Evolutionary conservation across 1,140 invertebrate genomes (phyloP), one percentile per base, ranked within the genome.

Genomic region (Meloidogyne floridensis): DNA sequence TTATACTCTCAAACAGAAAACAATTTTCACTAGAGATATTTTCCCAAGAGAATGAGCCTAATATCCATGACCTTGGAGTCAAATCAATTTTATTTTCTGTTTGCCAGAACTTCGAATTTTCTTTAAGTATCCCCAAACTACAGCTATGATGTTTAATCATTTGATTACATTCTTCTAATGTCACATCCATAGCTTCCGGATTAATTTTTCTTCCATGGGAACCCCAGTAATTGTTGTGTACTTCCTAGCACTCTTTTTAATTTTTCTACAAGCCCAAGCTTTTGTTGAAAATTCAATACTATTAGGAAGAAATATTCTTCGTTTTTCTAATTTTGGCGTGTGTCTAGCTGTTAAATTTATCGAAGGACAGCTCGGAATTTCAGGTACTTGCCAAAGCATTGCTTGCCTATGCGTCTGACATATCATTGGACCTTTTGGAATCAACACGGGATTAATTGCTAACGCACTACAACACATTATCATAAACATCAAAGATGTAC

Each of bases 261-360:
- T 73, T 4, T 13, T 73, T 6, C 72, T 11, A 73, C 72, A 73
- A 11, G 72, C 51, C 72, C 72, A 18, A 15, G 72, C 9, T n/a
- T n/a, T 73, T 4, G 72, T 73, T 15, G 72, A 73, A 15, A 73
- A 73, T n/a, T 73, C 72, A 2, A 73, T 73, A 2, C 10, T 73
- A 18, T 73, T 73, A 15, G 10, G 72, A 73, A 73, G 11, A n/a
- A 15, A 73, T 11, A 73, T 43, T 4, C 51, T 10, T n/a, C 72
- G 11, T 15, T n/a, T 11, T 18, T 73, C 42, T 4, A 18, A 4
- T 11, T 15, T 4, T 43, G 72, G 72, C 42, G 6, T 6, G n/a
- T 73, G 72, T 6, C n/a, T 51, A 3, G n/a, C n/a, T 5, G 10
- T 18, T 11, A 73, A 6, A n/a, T 51, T 73, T 4, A 73, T 4